phyloP scores from a whole-genome alignment of 2,113 vertebrate genomes.

The Oncorhynchus gorbuscha region DNA sequence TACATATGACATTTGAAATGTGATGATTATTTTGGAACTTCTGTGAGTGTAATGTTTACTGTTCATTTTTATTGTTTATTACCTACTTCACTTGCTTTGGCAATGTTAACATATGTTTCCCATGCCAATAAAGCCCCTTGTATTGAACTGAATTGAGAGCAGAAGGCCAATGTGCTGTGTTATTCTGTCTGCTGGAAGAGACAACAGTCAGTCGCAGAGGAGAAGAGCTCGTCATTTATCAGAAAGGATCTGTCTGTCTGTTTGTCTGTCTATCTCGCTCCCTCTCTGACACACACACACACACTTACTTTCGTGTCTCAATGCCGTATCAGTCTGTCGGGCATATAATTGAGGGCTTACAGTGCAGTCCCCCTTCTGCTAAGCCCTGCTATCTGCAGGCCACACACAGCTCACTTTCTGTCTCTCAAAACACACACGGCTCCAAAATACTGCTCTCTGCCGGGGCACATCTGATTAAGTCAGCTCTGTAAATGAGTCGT shows the following conservation, averaged over 20 bases:
- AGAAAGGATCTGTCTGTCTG: no score
- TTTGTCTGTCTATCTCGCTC: no score
- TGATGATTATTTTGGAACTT: no score
- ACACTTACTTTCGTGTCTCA: not conserved
- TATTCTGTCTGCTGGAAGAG: no score
- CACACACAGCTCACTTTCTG: not conserved
- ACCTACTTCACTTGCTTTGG: no score
- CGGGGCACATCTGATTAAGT: conserved; percentile 24
- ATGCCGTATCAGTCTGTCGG: conserved; percentile 2
- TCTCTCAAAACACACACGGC: not conserved
- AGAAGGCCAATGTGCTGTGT: not conserved
- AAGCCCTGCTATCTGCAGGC: conserved; percentile 7
- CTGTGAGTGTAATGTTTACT: no score
- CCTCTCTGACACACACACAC: not conserved
- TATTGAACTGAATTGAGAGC: not conserved
- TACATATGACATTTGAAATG: no score
- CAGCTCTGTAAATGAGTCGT: conserved; percentile 26
- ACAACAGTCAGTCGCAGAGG: no score
- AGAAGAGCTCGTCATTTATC: no score
- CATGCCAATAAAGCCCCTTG: no score
- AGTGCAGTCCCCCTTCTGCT: not conserved
- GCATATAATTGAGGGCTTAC: conserved; percentile 34
- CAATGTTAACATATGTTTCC: no score
- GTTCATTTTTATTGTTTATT: no score
- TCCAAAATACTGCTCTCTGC: not conserved